Percentiles rank a stretch among this genome's conserved stretches.
phyloP scores from a whole-genome alignment of 2,113 vertebrate species.

The Chiloscyllium plagiosum region DNA sequence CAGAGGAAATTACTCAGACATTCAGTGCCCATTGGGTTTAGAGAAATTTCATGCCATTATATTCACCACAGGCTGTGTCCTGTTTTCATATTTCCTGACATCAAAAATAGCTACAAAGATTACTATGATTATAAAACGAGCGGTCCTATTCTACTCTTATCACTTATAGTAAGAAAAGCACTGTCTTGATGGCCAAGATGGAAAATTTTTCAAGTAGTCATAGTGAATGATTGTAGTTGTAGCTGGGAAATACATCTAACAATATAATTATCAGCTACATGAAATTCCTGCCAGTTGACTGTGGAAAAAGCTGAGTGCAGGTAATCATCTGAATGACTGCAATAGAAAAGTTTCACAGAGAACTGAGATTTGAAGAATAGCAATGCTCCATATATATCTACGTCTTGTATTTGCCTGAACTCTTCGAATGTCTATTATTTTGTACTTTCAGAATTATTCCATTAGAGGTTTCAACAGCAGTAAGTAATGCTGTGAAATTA shows the following conservation, averaged over 20 bases:
- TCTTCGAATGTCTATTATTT: neutral
- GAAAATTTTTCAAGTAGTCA: neutral
- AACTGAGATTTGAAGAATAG: neutral
- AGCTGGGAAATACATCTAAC: neutral
- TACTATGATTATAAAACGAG: neutral
- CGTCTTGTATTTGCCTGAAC: neutral
- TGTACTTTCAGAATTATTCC: neutral
- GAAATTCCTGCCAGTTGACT: neutral
- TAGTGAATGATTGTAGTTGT: neutral
- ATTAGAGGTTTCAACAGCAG: neutral
- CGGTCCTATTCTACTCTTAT: neutral
- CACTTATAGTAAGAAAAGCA: neutral
- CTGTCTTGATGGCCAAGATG: neutral
- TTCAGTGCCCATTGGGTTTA: neutral
- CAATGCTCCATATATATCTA: neutral
- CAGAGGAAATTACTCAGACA: neutral
- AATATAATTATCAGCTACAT: neutral
- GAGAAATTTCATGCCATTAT: neutral
- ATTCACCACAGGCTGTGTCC: neutral
- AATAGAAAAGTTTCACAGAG: neutral
- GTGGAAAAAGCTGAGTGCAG: neutral
- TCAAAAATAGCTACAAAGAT: neutral
- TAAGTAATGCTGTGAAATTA: neutral
- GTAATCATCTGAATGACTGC: neutral
- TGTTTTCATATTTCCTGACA: neutral